Base-by-base conservation (phyloP, 2,888 invertebrate genomes). In the Chalcosyrphus nemorum region DNA sequence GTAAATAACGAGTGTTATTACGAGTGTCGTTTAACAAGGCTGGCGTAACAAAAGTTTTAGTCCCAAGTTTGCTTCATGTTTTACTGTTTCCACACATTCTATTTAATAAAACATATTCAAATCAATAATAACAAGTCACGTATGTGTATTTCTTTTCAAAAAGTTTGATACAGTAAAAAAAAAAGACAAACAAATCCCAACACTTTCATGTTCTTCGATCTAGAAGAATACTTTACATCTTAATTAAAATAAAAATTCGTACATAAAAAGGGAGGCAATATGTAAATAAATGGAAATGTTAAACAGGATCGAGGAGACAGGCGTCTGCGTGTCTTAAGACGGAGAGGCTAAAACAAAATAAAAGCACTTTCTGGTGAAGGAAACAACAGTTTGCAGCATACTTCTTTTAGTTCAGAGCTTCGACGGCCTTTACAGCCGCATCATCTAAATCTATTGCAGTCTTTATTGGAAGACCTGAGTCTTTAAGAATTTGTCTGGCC, bases 381-480 rank as follows among this genome's bases (percentile, higher is more conserved):
- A 17, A 13, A 27, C 6, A 43, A 13, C 32, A 29, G 17, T 17
- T 6, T 24, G 0, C 9, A 52, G 35, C 17, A 2, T 15, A 19
- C 4, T 38, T 47, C 7, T n/a, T 54, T 86, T 74, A 89, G 2
- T 88, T 87, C 19, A 91, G 86, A 1, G 91, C 88, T 57, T 92
- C 91, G 1, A 99, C 98, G 56, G 96, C 98, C 89, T 96, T 95
- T 89, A 94, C 93, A 0, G 99, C 99, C 11, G 99, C 99, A 89
- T 98, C 97, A 87, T 98, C 99, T 77, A 99, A 94, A 91, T 97
- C 94, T 82, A 93, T 93, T 5, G 98, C 97, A 27, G 96, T 95
- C 70, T 94, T 93, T 86, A 99, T 95, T 19, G 96, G 94, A 59
- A 99, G 92, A 4, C 96, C 96, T 47, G 98, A 98, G 61, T 96